Conservation (phyloP, 2,888 invertebrate genomes). For the Parasteatoda lunata region DNA sequence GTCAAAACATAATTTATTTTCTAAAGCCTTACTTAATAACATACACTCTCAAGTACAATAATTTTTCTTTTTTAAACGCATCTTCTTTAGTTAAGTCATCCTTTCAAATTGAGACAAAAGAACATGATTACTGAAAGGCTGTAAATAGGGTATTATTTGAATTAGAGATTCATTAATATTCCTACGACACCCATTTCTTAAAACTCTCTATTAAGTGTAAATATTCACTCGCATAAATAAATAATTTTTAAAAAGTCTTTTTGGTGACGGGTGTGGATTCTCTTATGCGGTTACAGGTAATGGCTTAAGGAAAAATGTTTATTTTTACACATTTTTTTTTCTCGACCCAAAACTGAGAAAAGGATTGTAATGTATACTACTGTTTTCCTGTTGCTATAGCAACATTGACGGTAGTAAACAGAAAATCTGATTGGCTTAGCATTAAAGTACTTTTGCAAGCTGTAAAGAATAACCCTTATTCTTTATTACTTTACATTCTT, state of each 20-base stretch:
- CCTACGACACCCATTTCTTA: not conserved
- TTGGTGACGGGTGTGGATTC: conserved; percentile 21
- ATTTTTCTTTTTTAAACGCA: too few species aligned
- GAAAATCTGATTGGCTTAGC: conserved; percentile 48
- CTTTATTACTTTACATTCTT: conserved; percentile 43
- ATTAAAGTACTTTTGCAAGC: conserved; percentile 23
- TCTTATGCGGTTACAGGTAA: conserved; percentile 29
- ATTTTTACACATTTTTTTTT: conserved; percentile 38
- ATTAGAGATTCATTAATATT: not conserved
- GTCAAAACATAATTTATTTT: too few species aligned
- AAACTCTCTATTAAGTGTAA: not conserved
- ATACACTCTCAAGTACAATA: too few species aligned
- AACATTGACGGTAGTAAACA: conserved; percentile 51
- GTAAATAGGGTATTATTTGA: not conserved
- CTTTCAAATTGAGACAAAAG: not conserved
- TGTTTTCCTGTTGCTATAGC: conserved; percentile 50
- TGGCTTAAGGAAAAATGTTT: conserved; percentile 27
- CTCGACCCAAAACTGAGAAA: conserved; percentile 23
- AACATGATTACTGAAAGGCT: not conserved
- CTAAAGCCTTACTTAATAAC: too few species aligned
- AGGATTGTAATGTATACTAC: conserved; percentile 23
- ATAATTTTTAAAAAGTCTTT: conserved; percentile 40
- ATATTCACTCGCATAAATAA: conserved; percentile 31
- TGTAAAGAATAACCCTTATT: conserved; percentile 32
- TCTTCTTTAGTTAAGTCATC: too few species aligned